A percentile compares a stretch with the other conserved stretches of the same genome.
phyloP scores from a whole-genome alignment of 2,113 vertebrate genomes.

The Meleagris gallopavo region DNA sequence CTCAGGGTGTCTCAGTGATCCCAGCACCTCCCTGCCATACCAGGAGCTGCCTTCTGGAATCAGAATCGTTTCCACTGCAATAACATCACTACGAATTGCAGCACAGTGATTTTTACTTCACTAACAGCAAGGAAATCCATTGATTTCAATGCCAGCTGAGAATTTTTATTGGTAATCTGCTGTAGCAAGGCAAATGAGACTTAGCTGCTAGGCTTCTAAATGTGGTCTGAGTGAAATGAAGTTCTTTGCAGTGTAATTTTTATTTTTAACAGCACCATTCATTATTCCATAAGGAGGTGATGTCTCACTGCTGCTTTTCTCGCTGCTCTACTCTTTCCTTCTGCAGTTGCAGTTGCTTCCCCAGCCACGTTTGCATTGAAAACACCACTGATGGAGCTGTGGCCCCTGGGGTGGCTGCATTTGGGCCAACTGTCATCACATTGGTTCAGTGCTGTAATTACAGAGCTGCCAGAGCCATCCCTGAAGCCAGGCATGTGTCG shows the following conservation, averaged over 20 bases:
- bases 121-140: background rate
- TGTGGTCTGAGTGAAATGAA: background rate
- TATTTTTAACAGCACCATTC: background rate
- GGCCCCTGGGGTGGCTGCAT: constrained; percentile 50
- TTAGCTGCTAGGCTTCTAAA: constrained; percentile 1
- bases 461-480: background rate
- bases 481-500: background rate
- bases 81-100: background rate
- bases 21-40: background rate
- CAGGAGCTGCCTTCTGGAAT: background rate
- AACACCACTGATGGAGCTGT: background rate
- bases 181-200: background rate
- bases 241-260: background rate
- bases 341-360: background rate
- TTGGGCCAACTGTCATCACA: constrained; percentile 50
- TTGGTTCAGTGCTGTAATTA: constrained; percentile 34
- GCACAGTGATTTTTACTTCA: background rate
- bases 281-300: background rate
- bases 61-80: background rate
- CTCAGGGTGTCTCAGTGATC: background rate
- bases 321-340: background rate
- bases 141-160: background rate
- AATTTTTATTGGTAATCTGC: background rate
- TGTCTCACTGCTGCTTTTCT: background rate
- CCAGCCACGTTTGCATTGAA: background rate